Conservation (phyloP, 2,797 vertebrate species). For the Aselliscus stoliczkanus region DNA sequence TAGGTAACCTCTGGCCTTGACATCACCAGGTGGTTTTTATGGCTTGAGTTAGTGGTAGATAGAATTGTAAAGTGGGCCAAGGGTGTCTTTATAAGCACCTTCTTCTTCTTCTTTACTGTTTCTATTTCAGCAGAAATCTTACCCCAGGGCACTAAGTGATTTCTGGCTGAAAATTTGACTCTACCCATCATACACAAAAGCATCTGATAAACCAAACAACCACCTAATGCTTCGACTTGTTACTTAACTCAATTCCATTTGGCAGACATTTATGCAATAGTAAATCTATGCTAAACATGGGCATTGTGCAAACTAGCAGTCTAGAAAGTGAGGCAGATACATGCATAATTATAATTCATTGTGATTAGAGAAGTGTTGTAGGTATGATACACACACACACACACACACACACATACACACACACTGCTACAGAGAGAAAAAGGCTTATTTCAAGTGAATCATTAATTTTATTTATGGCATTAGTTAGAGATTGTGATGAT, state of each 20-base stretch:
- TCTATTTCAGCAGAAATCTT: not conserved
- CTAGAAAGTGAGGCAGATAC: not conserved
- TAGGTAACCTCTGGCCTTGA: not conserved
- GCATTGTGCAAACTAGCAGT: not conserved
- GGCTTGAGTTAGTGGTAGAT: not conserved
- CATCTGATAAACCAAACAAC: conserved; percentile 13
- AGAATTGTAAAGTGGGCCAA: not conserved
- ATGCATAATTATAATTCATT: not conserved
- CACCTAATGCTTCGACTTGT: not conserved
- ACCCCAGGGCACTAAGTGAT: not conserved
- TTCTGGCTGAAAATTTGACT: not conserved
- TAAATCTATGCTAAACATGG: not conserved
- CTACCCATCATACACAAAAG: not conserved
- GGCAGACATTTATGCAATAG: not conserved
- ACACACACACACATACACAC: too few relatives aligned
- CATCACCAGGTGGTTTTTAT: not conserved
- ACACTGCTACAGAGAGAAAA: not conserved
- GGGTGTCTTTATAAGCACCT: not conserved
- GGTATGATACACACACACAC: too few relatives aligned
- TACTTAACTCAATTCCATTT: not conserved
- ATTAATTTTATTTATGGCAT: not conserved
- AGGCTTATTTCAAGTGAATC: not conserved
- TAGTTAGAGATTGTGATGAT: not conserved
- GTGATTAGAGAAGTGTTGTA: not conserved
- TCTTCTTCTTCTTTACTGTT: not conserved